Evolutionary conservation across 2,888 invertebrate species (phyloP), one percentile per base, ranked within the genome.

Genomic region (Brachyptera risi): DNA sequence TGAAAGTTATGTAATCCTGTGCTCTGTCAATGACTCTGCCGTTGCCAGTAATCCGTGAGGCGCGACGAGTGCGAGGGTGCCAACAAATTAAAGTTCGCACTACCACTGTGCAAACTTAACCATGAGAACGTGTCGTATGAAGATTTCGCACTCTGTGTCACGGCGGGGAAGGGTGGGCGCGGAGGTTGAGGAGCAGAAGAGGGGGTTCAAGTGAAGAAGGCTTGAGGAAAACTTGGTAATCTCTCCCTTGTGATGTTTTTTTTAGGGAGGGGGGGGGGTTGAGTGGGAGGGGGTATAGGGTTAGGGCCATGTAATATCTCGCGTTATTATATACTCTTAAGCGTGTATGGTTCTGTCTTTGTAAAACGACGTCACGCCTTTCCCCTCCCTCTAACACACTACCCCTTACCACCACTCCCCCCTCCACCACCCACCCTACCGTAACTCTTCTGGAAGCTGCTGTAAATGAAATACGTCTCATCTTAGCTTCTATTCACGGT

Each of bases 391-490:
- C n/a, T n/a, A n/a, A n/a, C n/a, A n/a, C 19, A 24, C 4, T 13
- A 11, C 40, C 42, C n/a, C 42, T 58, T 23, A 38, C 23, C 47
- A n/a, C 44, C 47, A 21, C 19, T 11, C 37, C n/a, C 40, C 31
- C 24, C 38, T 13, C 21, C 56, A n/a, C 27, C 35, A 31, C 27
- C 31, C 38, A 54, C 57, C 57, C 57, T 26, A 35, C 42, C 38
- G 40, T 40, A 57, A 44, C 37, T 40, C 60, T 56, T 37, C 50
- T 38, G 27, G 38, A 31, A 58, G 31, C 58, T 54, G 50, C 63
- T 42, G 58, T 60, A 60, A 60, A 63, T 62, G 65, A 63, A 63
- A 65, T 63, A 62, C 63, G 60, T 62, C 62, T 63, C 65, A 65
- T 63, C 63, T 60, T 54, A 58, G 56, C 62, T 42, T 49, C 65